phyloP scores from a whole-genome alignment of 1,140 invertebrate genomes.

The Zophobas morio region DNA sequence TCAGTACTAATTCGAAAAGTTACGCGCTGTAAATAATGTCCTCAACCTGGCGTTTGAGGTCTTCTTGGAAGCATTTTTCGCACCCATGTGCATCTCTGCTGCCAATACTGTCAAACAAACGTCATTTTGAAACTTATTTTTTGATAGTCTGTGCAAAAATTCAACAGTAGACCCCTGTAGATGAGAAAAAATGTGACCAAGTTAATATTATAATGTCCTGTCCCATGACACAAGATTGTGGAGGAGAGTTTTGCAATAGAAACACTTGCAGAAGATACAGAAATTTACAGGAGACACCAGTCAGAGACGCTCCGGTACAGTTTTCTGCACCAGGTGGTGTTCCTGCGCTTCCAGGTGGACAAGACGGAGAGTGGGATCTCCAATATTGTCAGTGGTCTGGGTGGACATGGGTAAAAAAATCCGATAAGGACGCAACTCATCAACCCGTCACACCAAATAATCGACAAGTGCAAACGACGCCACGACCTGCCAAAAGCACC shows the following conservation, averaged over 20 bases:
- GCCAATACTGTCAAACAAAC: conserved; percentile 1
- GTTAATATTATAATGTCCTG: conserved; percentile 14
- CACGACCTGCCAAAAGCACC: neutral
- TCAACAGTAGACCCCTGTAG: conserved; percentile 7
- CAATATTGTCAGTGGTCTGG: conserved; percentile 34
- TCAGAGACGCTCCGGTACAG: conserved; percentile 9
- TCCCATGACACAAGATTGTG: neutral
- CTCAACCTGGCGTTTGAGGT: too few species aligned
- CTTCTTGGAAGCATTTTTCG: neutral
- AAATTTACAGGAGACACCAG: conserved; percentile 2
- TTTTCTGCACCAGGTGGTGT: neutral
- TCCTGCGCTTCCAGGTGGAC: neutral
- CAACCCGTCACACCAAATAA: too few species aligned
- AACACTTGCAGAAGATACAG: neutral
- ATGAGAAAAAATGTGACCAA: conserved; percentile 5
- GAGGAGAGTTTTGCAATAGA: neutral
- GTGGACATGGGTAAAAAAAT: conserved; percentile 29
- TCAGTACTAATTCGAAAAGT: too few species aligned
- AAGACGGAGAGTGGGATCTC: conserved; percentile 4
- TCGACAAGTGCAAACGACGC: too few species aligned
- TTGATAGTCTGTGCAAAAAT: conserved; percentile 18
- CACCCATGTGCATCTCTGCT: neutral
- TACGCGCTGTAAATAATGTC: too few species aligned
- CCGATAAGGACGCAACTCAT: neutral
- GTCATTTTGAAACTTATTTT: conserved; percentile 20